These are phyloP conservation scores for Hyperopisus bebe DNA, from an alignment of 2,113 vertebrate genomes.

Conservation along the genomic window DNA sequence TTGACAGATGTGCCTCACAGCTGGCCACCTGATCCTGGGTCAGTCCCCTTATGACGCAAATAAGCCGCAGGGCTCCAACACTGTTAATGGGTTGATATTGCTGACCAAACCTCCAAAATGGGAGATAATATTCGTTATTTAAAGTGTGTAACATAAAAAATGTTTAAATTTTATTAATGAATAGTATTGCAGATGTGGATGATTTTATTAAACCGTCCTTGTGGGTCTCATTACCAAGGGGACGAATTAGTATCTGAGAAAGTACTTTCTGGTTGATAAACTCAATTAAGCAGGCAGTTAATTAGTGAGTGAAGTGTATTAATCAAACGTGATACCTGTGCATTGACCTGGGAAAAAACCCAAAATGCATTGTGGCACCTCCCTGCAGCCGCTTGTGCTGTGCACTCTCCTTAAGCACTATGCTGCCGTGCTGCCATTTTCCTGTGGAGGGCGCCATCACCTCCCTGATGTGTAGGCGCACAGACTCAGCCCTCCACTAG, in stretches of 20 bases:
- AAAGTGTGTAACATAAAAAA: too few relatives aligned
- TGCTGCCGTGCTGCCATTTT: neutral
- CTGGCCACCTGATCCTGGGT: neutral
- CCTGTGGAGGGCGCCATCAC: neutral
- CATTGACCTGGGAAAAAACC: neutral
- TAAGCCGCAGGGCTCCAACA: too few relatives aligned
- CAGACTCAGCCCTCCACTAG: neutral
- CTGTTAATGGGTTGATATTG: neutral
- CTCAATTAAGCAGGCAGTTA: conserved; percentile 3
- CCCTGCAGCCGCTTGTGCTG: neutral
- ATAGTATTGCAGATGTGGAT: neutral
- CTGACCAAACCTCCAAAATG: neutral
- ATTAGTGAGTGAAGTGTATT: conserved; percentile 4
- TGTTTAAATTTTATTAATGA: neutral
- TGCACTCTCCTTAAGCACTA: too few relatives aligned
- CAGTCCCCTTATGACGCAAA: neutral
- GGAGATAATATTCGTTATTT: neutral
- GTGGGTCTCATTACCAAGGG: neutral
- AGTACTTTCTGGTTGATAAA: conserved; percentile 12
- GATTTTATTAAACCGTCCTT: neutral
- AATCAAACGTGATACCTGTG: neutral
- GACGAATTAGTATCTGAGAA: neutral
- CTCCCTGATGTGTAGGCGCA: neutral
- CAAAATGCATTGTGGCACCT: neutral
- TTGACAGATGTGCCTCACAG: neutral